These are phyloP conservation scores for Scaptomyza parva DNA, from an alignment of 2,888 invertebrate genomes.

Conservation along the genomic window DNA sequence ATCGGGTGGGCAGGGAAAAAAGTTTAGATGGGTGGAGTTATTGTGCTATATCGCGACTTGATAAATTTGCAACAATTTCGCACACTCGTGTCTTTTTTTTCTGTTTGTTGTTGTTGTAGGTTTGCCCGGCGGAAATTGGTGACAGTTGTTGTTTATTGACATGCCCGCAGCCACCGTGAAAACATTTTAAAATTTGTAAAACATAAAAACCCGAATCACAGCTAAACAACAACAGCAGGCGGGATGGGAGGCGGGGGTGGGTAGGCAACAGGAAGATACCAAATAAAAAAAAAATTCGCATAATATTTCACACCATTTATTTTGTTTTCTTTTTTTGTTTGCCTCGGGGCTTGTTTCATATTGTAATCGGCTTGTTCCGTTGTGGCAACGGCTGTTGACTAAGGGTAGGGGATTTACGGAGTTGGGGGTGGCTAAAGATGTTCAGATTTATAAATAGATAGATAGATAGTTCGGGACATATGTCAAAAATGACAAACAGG, in stretches of 20 bases:
- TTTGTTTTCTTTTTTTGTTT: slow-evolving; percentile 15
- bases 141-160: slow-evolving; percentile 84
- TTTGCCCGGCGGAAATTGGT: slow-evolving; percentile 70
- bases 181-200: slow-evolving; percentile 83
- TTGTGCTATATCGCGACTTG: slow-evolving; percentile 74
- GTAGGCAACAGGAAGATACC: slow-evolving; percentile 1
- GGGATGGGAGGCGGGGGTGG: not conserved
- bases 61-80: slow-evolving; percentile 83
- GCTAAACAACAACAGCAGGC: slow-evolving; percentile 10
- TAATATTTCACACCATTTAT: slow-evolving; percentile 80
- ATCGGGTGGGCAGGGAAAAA: not conserved
- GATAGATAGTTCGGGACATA: slow-evolving; percentile 44
- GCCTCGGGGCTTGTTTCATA: slow-evolving; percentile 45
- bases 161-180: slow-evolving; percentile 83
- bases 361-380: slow-evolving; percentile 64
- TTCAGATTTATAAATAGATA: slow-evolving; percentile 1
- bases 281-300: slow-evolving; percentile 63
- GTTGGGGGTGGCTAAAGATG: slow-evolving; percentile 1
- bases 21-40: not conserved
- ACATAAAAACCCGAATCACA: slow-evolving; percentile 74
- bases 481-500: slow-evolving; percentile 39
- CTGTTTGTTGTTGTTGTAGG: slow-evolving; percentile 20
- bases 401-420: not conserved
- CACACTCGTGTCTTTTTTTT: slow-evolving; percentile 68
- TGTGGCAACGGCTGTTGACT: slow-evolving; percentile 42